These are phyloP conservation scores for Diphyllodes magnificus DNA, from an alignment of 2,113 vertebrate genomes.

Conservation along the genomic window DNA sequence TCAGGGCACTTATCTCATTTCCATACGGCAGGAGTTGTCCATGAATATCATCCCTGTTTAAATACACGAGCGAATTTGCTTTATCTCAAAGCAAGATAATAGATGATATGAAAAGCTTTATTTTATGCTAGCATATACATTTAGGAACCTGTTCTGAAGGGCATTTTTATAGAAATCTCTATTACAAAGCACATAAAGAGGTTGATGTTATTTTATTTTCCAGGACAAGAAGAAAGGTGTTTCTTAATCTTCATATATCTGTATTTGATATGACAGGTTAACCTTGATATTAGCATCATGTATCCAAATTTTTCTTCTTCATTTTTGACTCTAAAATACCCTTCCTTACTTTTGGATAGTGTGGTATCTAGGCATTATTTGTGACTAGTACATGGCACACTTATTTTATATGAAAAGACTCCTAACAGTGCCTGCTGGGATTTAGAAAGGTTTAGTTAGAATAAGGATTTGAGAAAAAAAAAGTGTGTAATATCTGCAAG, in stretches of 20 bases:
- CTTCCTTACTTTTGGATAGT: background rate
- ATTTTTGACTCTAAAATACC: background rate
- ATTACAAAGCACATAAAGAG: background rate
- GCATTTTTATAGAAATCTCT: slow-evolving; percentile 19
- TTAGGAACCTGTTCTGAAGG: background rate
- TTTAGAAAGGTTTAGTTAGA: background rate
- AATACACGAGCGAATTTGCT: slow-evolving; percentile 19
- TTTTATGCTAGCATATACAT: background rate
- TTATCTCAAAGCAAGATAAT: slow-evolving; percentile 39
- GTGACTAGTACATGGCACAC: background rate
- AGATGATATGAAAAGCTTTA: slow-evolving; percentile 7
- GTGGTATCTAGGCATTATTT: background rate
- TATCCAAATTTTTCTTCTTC: background rate
- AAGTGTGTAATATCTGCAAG: background rate
- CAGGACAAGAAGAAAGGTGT: background rate
- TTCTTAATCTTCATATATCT: slow-evolving; percentile 1
- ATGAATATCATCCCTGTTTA: slow-evolving; percentile 26
- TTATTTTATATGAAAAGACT: background rate
- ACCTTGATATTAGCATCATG: background rate
- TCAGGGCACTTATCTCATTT: slow-evolving; percentile 38
- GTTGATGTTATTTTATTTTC: slow-evolving; percentile 21
- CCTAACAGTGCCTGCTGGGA: background rate
- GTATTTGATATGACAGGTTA: slow-evolving; percentile 20
- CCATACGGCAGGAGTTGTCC: background rate
- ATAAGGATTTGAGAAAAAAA: background rate